A percentile compares a stretch with the other conserved stretches of the same genome.
These are phyloP conservation scores for Melinopterus prodromus DNA, from an alignment of 2,888 invertebrate species.

Conservation along the genomic window DNA sequence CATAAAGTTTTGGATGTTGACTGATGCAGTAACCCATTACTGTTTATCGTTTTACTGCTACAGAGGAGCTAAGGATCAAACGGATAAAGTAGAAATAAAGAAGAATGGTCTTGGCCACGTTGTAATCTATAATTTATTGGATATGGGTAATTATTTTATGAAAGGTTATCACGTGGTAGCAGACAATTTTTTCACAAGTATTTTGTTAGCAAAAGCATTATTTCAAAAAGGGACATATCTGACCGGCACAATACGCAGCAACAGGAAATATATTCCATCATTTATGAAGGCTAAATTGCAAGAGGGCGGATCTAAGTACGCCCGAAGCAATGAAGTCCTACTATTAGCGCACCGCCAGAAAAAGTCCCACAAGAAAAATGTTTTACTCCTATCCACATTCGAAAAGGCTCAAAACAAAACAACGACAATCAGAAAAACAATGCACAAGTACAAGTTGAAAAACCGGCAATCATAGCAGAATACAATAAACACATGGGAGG, in stretches of 20 bases:
- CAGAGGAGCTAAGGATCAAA: conserved; percentile 41
- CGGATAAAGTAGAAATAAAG: conserved; percentile 41
- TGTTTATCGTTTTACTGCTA: conserved; percentile 46
- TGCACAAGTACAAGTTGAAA: neutral
- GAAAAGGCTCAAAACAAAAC: conserved; percentile 9
- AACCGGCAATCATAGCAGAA: conserved; percentile 34
- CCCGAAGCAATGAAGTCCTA: conserved; percentile 39
- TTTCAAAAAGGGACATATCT: conserved; percentile 40
- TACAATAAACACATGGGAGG: conserved; percentile 47
- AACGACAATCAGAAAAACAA: conserved; percentile 10
- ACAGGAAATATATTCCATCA: conserved; percentile 42
- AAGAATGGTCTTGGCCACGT: conserved; percentile 41
- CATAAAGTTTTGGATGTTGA: conserved; percentile 48
- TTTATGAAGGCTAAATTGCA: conserved; percentile 39
- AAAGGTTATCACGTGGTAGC: conserved; percentile 47
- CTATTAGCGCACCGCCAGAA: conserved; percentile 44
- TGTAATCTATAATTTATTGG: conserved; percentile 43
- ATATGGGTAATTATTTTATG: conserved; percentile 44
- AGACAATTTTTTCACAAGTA: conserved; percentile 47
- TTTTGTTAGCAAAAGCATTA: conserved; percentile 40
- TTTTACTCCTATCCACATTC: conserved; percentile 13
- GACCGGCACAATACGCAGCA: conserved; percentile 43
- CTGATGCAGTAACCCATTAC: conserved; percentile 45
- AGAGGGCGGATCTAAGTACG: conserved; percentile 42
- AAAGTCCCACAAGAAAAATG: conserved; percentile 33